These are phyloP conservation scores for Hippopotamus amphibius DNA, from an alignment of 2,113 vertebrate genomes.

Conservation along the genomic window DNA sequence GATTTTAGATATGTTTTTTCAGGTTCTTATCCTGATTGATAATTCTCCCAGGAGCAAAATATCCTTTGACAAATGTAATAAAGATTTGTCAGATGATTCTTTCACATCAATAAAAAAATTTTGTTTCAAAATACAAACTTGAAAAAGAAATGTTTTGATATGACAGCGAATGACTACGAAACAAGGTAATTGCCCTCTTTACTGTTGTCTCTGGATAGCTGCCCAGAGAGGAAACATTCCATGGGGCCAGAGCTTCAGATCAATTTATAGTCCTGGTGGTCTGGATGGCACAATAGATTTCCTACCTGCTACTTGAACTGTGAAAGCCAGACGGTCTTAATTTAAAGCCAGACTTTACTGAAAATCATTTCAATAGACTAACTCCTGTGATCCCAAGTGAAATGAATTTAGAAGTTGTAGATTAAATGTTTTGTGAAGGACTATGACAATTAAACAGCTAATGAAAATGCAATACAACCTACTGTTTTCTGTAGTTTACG, in stretches of 20 bases:
- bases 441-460: constrained; percentile 74
- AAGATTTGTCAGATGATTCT: neutral
- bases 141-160: constrained; percentile 28
- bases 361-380: constrained; percentile 72
- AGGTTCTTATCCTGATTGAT: neutral
- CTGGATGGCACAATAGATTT: constrained; percentile 67
- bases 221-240: constrained; percentile 37
- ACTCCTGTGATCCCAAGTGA: constrained; percentile 26
- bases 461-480: constrained; percentile 56
- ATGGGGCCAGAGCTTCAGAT: constrained; percentile 26
- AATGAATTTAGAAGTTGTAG: constrained; percentile 70
- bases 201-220: constrained; percentile 54
- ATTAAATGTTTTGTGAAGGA: constrained; percentile 70
- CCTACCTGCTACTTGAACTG: neutral
- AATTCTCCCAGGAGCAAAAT: constrained; percentile 13
- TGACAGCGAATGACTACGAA: neutral
- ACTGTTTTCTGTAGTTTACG: neutral
- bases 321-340: constrained; percentile 63
- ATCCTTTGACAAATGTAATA: neutral
- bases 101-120: constrained; percentile 29
- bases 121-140: constrained; percentile 50
- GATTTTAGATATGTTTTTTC: neutral
- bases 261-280: constrained; percentile 59
- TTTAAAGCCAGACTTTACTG: constrained; percentile 66
- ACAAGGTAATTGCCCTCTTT: constrained; percentile 56